Evolutionary conservation across 2,113 vertebrate genomes (phyloP), one percentile per base, ranked within the genome.

Genomic region (Lagopus muta): DNA sequence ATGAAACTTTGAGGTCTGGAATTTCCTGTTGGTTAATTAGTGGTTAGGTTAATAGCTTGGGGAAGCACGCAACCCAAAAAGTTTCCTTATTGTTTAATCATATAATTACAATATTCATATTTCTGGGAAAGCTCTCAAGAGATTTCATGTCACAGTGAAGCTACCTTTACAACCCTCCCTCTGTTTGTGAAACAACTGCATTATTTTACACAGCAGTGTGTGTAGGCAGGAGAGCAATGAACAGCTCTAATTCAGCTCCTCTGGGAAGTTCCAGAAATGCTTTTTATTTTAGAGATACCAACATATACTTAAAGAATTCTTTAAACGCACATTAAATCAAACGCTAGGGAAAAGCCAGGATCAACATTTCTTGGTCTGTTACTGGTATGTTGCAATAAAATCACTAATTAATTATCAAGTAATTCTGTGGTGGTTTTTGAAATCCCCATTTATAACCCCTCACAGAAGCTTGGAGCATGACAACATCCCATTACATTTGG

Each of bases 1-100:
- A 94, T 82, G 86, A 95, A 95, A 91, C 66, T 85, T 95, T 64
- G 92, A 58, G 61, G 72, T 92, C 94, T 92, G 50, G 70, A 86
- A 96, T 93, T 95, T 96, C 92, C 90, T 84, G 82, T 83, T 50
- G 36, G 69, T 95, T 96, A 96, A 97, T 96, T 93, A 93, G 89
- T 60, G 86, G 89, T 94, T 96, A 92, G 86, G 93, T 93, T 89
- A 91, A 94, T 67, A 94, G 61, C 72, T 91, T 32, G 55, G 92
- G 82, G 92, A 96, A 97, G 91, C 86, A 48, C 34, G 89, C 94
- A 89, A 75, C 62, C 82, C 88, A 82, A 32, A 86, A 95, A 88
- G 73, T 90, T 94, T 82, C 72, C 71, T 95, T 88, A 90, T 92
- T 96, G 79, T 61, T 93, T 88, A 87, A 95, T 92, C 89, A 89